Evolutionary conservation across 2,797 vertebrate species (phyloP).

Genomic region (Mormyrus proboscirostris): DNA sequence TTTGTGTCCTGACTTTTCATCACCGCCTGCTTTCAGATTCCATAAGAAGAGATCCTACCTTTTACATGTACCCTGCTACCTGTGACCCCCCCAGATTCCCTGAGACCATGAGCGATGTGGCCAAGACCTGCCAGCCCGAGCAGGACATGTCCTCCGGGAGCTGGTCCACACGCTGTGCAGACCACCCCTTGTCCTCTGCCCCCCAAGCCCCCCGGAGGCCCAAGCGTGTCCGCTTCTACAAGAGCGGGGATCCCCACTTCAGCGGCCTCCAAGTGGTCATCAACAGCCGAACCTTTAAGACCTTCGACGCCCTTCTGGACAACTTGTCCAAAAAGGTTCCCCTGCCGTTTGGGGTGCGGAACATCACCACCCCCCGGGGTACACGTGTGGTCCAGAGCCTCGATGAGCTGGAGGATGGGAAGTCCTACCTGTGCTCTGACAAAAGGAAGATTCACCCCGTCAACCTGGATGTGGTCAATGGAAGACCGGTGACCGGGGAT

Average conservation of each 20-base stretch:
- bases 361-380: constrained; percentile 85
- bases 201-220: constrained; percentile 63
- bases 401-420: constrained; percentile 84
- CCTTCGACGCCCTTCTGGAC: constrained; percentile 86
- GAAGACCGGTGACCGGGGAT: constrained; percentile 54
- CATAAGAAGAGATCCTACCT: neutral
- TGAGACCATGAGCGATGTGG: constrained; percentile 69
- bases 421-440: constrained; percentile 88
- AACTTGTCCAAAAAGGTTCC: constrained; percentile 84
- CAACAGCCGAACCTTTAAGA: constrained; percentile 83
- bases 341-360: constrained; percentile 88
- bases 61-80: neutral
- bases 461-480: constrained; percentile 71
- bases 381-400: constrained; percentile 68
- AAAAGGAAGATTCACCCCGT: constrained; percentile 80
- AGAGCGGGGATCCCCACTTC: constrained; percentile 87
- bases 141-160: constrained; percentile 59
- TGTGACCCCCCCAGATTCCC: neutral
- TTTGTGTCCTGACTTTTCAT: neutral
- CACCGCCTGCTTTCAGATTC: neutral
- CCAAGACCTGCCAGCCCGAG: constrained; percentile 58
- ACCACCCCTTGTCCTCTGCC: constrained; percentile 43
- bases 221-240: constrained; percentile 89
- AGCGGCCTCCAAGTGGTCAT: constrained; percentile 80
- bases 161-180: constrained; percentile 43